Conservation (phyloP, 1,140 invertebrate genomes). For the Glomeris maerens region DNA sequence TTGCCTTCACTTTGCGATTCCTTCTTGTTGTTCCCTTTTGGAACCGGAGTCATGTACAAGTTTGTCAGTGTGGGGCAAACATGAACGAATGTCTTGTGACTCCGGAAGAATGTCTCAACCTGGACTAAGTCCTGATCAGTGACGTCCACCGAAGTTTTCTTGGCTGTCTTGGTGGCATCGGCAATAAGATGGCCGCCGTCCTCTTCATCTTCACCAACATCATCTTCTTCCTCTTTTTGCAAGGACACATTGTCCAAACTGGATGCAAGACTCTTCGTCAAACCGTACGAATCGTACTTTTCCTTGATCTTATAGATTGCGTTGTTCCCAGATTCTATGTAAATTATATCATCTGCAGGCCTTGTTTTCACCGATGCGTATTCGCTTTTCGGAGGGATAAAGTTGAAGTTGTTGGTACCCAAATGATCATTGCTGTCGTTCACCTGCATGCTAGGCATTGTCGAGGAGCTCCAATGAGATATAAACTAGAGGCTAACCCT, state of each 20-base stretch:
- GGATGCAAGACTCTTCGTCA: not conserved
- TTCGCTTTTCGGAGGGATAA: too few relatives aligned
- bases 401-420: too few relatives aligned
- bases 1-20: constrained; percentile 9
- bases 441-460: too few relatives aligned
- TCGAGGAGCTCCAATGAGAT: too few relatives aligned
- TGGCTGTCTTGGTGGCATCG: constrained; percentile 19
- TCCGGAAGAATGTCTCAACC: constrained; percentile 62
- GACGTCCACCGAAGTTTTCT: constrained; percentile 31
- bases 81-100: constrained; percentile 52
- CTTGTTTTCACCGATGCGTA: too few relatives aligned
- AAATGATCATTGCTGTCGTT: too few relatives aligned
- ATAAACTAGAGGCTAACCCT: too few relatives aligned
- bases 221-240: constrained; percentile 4
- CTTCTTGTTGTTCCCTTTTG: constrained; percentile 28
- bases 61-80: constrained; percentile 66
- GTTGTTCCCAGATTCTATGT: too few relatives aligned
- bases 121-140: constrained; percentile 54
- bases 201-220: constrained; percentile 1
- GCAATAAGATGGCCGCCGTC: constrained; percentile 9
- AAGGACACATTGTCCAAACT: constrained; percentile 1
- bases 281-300: not conserved
- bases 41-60: constrained; percentile 42
- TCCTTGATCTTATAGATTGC: constrained; percentile 15
- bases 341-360: too few relatives aligned